phyloP scores from a whole-genome alignment of 2,797 vertebrate species.

The Cryptoblepharus egeriae region DNA sequence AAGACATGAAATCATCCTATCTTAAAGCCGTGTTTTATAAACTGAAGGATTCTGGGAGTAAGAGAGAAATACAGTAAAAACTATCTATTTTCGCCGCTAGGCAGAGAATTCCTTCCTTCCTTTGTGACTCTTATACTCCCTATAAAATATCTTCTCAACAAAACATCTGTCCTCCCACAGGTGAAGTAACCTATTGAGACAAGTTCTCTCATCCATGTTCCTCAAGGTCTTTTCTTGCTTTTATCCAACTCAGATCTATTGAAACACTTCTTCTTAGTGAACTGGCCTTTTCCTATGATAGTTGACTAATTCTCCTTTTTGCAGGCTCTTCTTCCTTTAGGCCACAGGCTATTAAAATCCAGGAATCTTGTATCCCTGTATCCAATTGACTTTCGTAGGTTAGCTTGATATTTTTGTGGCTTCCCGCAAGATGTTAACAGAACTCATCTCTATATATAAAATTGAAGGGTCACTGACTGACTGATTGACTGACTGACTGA shows the following conservation, averaged over 20 bases:
- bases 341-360: slow-evolving; percentile 38
- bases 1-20: not conserved
- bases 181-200: slow-evolving; percentile 9
- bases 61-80: not conserved
- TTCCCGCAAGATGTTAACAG: slow-evolving; percentile 73
- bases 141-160: not conserved
- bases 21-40: not conserved
- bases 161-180: slow-evolving; percentile 19
- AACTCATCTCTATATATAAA: slow-evolving; percentile 64
- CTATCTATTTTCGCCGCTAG: not conserved
- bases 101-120: slow-evolving; percentile 4
- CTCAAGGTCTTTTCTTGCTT: slow-evolving; percentile 1
- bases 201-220: not conserved
- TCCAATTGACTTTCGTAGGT: slow-evolving; percentile 61
- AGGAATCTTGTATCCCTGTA: slow-evolving; percentile 34
- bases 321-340: slow-evolving; percentile 13
- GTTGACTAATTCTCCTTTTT: not conserved
- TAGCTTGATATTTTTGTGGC: slow-evolving; percentile 70
- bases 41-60: not conserved
- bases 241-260: slow-evolving; percentile 11
- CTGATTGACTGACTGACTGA: too few species aligned
- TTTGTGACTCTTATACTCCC: not conserved
- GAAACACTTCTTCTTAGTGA: slow-evolving; percentile 44
- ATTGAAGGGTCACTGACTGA: too few species aligned
- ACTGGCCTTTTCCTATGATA: slow-evolving; percentile 22